These are phyloP conservation scores for Trachelus iudaicus DNA, from an alignment of 2,888 invertebrate genomes.

Conservation along the genomic window DNA sequence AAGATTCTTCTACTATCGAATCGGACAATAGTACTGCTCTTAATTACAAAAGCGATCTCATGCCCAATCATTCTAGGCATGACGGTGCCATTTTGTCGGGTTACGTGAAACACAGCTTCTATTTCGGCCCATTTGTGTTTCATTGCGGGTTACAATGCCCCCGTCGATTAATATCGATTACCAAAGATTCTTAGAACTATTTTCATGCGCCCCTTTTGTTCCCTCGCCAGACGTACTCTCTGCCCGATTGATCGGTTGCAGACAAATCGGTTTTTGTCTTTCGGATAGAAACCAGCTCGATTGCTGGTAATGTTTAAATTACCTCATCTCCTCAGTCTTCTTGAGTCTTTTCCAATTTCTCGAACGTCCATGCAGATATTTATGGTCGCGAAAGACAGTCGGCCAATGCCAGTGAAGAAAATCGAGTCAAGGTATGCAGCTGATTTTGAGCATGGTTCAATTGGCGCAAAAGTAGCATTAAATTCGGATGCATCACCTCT, in stretches of 20 bases:
- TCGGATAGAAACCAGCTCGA: background rate
- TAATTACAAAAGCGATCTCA: slow-evolving; percentile 40
- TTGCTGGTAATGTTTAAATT: background rate
- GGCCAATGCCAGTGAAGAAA: background rate
- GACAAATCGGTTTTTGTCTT: background rate
- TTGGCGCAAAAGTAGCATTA: background rate
- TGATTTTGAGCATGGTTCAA: background rate
- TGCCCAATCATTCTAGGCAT: slow-evolving; percentile 32
- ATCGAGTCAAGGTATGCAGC: background rate
- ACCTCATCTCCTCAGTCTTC: background rate
- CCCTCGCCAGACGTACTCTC: background rate
- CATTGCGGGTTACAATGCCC: slow-evolving; percentile 17
- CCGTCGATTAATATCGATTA: slow-evolving; percentile 35
- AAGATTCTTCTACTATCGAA: background rate
- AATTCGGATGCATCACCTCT: slow-evolving; percentile 1
- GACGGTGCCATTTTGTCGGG: slow-evolving; percentile 19
- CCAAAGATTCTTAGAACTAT: background rate
- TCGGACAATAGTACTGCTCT: slow-evolving; percentile 38
- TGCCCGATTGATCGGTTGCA: background rate
- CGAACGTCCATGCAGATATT: background rate
- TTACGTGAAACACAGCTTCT: slow-evolving; percentile 24
- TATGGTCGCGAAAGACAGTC: background rate
- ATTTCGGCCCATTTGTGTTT: slow-evolving; percentile 30
- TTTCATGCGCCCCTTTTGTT: background rate
- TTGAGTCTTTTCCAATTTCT: background rate